phyloP scores from a whole-genome alignment of 2,113 vertebrate species.

The Pycnonotus jocosus region DNA sequence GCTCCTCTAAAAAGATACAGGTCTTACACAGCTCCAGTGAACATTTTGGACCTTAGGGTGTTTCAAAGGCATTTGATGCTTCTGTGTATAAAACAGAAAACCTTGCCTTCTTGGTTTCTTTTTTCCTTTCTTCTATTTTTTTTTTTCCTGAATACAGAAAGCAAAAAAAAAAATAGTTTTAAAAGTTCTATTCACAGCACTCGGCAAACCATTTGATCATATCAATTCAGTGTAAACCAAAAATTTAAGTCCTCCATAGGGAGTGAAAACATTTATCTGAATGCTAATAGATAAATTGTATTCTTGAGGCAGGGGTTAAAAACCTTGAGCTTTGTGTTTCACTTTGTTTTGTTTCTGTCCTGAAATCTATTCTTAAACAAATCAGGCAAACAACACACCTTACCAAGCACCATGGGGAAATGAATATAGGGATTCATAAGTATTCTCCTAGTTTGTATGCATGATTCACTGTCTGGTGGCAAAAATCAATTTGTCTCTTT shows the following conservation, averaged over 20 bases:
- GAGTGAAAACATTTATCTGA: slow-evolving; percentile 10
- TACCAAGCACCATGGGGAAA: slow-evolving; percentile 36
- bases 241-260: background rate
- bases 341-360: slow-evolving; percentile 19
- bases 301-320: slow-evolving; percentile 51
- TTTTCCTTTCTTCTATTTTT: background rate
- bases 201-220: background rate
- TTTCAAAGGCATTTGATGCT: background rate
- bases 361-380: slow-evolving; percentile 49
- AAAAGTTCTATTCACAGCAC: background rate
- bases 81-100: background rate
- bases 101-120: background rate
- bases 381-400: slow-evolving; percentile 46
- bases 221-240: background rate
- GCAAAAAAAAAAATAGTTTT: background rate
- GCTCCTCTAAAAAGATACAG: background rate
- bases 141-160: background rate
- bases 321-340: slow-evolving; percentile 10
- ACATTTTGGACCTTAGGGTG: background rate
- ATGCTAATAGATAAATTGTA: background rate
- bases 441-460: slow-evolving; percentile 46
- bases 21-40: background rate
- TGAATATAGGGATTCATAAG: slow-evolving; percentile 48
- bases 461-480: slow-evolving; percentile 29
- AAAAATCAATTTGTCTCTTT: slow-evolving; percentile 63